Conservation (phyloP, 1,140 invertebrate genomes). For the Theocolax elegans region DNA sequence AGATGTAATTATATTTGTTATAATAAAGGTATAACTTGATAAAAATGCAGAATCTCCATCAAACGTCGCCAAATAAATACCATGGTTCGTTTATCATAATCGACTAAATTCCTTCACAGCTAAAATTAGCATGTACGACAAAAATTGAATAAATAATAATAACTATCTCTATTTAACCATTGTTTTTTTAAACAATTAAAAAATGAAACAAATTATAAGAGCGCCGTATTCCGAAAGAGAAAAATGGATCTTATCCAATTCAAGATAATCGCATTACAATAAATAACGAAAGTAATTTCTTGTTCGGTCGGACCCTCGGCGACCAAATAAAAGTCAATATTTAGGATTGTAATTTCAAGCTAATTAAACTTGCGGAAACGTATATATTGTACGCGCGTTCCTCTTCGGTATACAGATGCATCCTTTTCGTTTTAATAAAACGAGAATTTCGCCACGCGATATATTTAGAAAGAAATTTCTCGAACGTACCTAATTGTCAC, state of each 20-base stretch:
- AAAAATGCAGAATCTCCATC: too few relatives aligned
- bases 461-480: constrained; percentile 18
- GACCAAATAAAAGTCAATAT: constrained; percentile 17
- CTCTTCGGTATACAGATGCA: not conserved
- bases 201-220: not conserved
- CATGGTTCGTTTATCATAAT: too few relatives aligned
- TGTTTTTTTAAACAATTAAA: too few relatives aligned
- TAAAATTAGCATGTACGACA: too few relatives aligned
- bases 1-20: too few relatives aligned
- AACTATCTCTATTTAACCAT: too few relatives aligned
- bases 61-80: too few relatives aligned
- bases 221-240: not conserved
- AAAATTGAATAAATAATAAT: too few relatives aligned
- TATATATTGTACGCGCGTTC: not conserved
- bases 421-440: constrained; percentile 21
- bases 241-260: not conserved
- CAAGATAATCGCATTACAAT: not conserved
- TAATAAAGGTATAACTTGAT: too few relatives aligned
- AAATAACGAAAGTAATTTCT: constrained; percentile 1
- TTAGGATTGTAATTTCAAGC: constrained; percentile 31
- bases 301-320: not conserved
- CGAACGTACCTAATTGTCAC: constrained; percentile 37
- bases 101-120: too few relatives aligned
- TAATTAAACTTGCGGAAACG: constrained; percentile 24
- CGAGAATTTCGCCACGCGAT: constrained; percentile 21